Base-by-base conservation (phyloP, 2,888 invertebrate genomes). In the Ashinkailepas kermadecensis region DNA sequence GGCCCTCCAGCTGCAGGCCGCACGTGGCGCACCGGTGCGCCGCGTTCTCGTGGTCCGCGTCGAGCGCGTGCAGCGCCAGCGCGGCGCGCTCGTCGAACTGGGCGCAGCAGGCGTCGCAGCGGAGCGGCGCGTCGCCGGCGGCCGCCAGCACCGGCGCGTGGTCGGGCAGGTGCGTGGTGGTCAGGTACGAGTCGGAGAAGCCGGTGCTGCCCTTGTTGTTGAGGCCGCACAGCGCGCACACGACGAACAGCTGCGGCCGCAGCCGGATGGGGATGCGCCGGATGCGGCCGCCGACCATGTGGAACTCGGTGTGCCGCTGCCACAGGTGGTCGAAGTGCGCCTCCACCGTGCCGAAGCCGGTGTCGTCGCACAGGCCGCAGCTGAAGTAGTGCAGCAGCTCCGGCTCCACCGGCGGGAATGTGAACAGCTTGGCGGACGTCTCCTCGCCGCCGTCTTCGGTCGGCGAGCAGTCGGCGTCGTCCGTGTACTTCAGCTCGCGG, bases 191-290 rank as follows among this genome's bases (percentile, higher is more conserved):
- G 23, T 23, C 13, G 23, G 6, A 6, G 57, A 13, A n/a, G 78
- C 78, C 78, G 78, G 56, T 25, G 23, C 57, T 58, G 23, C 78
- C 78, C 57, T n/a, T 57, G 78, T 78, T 78, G 78, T 78, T 56
- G 23, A 58, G 57, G n/a, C 78, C 78, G 58, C 78, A 78, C 57
- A 78, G 58, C 57, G 78, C 78, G 58, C 78, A 78, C 6, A 58
- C 58, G 57, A 78, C 78, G 15, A 78, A 78, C 78, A 78, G 78
- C 78, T 78, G 78, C 78, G 78, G 78, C 23, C 78, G 78, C 58
- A 78, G 78, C 9, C 78, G 78, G 23, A 78, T 58, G 23, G 78
- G 78, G 10, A 78, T n/a, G 23, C 78, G 78, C 57, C 23, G 57
- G n/a, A 78, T 58, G 4, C 78, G 78, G n/a, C 78, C 78, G n/a